A percentile compares a stretch with the other conserved stretches of the same genome.
phyloP scores from a whole-genome alignment of 1,140 invertebrate genomes.

The Micrasema longulum region DNA sequence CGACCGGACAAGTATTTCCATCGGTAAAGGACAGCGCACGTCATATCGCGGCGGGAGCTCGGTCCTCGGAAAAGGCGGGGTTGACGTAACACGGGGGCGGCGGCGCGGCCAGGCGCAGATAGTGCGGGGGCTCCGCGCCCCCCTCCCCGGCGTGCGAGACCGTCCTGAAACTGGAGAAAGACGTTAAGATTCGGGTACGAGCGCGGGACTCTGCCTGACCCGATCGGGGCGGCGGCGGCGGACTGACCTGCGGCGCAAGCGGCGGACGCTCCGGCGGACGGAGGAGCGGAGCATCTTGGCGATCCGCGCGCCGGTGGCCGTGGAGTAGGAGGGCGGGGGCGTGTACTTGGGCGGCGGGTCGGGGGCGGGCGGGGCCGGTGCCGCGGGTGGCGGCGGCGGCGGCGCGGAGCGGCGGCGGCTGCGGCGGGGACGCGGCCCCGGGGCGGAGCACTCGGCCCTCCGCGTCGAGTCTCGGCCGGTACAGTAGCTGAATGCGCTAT shows the following conservation, averaged over 20 bases:
- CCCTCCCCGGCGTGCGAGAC: neutral
- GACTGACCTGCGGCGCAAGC: constrained; percentile 57
- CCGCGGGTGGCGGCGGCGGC: neutral
- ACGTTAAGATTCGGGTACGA: no score
- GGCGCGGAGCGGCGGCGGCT: constrained; percentile 56
- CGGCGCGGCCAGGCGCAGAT: neutral
- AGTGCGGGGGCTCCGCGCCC: neutral
- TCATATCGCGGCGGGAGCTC: neutral
- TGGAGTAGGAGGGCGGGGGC: constrained; percentile 91
- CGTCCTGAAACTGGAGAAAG: neutral
- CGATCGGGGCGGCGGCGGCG: neutral
- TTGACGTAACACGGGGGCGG: constrained; percentile 4
- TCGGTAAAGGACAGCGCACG: neutral
- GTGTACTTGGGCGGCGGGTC: constrained; percentile 94
- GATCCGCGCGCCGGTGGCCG: constrained; percentile 85
- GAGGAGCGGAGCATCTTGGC: constrained; percentile 84
- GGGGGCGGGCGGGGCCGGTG: neutral
- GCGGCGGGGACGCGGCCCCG: neutral
- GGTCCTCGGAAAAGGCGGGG: neutral
- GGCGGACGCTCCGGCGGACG: constrained; percentile 82
- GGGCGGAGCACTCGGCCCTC: neutral
- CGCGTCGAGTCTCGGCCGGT: constrained; percentile 73
- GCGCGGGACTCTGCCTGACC: no score
- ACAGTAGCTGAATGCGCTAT: constrained; percentile 81
- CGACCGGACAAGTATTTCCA: no score